phyloP scores from a whole-genome alignment of 2,888 invertebrate species.

The Caenorhabditis macrosperma region DNA sequence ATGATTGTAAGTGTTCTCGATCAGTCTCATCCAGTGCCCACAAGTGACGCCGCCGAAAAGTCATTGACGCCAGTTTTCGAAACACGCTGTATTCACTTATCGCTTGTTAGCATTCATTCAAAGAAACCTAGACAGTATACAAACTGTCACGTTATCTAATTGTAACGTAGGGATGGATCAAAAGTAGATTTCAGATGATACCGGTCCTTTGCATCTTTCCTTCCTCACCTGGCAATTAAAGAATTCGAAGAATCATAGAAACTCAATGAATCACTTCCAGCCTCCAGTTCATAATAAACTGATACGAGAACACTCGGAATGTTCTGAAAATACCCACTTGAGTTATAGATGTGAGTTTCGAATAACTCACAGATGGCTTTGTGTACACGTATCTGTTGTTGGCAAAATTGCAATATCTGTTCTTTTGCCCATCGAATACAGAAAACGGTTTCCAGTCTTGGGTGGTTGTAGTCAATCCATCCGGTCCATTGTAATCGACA shows the following conservation, averaged over 20 bases:
- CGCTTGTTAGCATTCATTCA: too few relatives aligned
- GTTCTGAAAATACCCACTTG: background rate
- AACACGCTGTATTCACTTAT: too few relatives aligned
- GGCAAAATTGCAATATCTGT: constrained; percentile 39
- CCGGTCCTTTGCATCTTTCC: too few relatives aligned
- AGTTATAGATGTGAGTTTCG: background rate
- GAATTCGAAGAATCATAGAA: constrained; percentile 30
- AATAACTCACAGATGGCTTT: background rate
- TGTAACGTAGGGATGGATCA: too few relatives aligned
- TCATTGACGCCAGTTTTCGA: too few relatives aligned
- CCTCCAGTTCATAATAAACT: constrained; percentile 30
- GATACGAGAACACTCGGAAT: background rate
- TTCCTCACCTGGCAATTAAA: constrained; percentile 22
- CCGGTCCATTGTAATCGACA: constrained; percentile 13
- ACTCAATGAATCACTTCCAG: constrained; percentile 31
- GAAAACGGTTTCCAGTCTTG: background rate
- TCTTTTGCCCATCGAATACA: constrained; percentile 1
- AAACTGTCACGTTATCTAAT: too few relatives aligned
- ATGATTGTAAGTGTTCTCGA: too few relatives aligned
- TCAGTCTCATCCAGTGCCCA: too few relatives aligned
- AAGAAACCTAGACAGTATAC: too few relatives aligned
- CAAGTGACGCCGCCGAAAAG: too few relatives aligned
- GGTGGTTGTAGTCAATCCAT: background rate
- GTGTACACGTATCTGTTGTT: constrained; percentile 4
- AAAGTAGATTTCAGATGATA: too few relatives aligned